Conservation (phyloP, 2,888 invertebrate genomes). For the Pteria penguin region DNA sequence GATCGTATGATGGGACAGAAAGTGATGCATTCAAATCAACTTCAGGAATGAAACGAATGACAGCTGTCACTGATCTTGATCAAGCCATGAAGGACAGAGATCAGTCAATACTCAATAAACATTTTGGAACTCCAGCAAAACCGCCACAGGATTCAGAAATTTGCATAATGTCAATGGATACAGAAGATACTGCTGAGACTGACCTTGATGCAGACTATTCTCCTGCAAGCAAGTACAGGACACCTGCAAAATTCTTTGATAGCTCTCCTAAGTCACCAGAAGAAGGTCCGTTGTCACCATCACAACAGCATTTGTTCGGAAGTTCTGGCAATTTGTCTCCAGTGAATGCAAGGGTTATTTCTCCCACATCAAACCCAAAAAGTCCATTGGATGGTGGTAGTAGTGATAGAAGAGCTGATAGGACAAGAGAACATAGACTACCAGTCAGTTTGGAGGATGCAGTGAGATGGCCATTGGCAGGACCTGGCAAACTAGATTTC, state of each 20-base stretch:
- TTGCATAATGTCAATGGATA: not conserved
- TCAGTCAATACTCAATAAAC: constrained; percentile 54
- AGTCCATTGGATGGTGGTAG: not conserved
- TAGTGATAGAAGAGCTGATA: not conserved
- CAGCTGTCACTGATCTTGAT: constrained; percentile 67
- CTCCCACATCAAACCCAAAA: constrained; percentile 4
- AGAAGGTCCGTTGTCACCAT: constrained; percentile 4
- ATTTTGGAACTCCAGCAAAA: constrained; percentile 44
- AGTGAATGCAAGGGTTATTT: not conserved
- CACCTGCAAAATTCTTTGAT: constrained; percentile 21
- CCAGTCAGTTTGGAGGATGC: constrained; percentile 85
- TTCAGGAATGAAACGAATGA: constrained; percentile 51
- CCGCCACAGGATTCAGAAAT: not conserved
- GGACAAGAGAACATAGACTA: constrained; percentile 43
- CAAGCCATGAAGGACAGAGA: constrained; percentile 65
- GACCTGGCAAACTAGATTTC: constrained; percentile 84
- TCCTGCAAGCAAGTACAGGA: not conserved
- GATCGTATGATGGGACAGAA: constrained; percentile 7
- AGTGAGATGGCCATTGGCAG: constrained; percentile 87
- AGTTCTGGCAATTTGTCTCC: not conserved
- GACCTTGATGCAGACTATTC: constrained; percentile 54
- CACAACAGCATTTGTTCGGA: not conserved
- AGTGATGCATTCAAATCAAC: constrained; percentile 30
- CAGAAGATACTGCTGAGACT: constrained; percentile 49
- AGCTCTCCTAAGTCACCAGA: not conserved